phyloP scores from a whole-genome alignment of 2,888 invertebrate genomes.

The Lutraria lutraria region DNA sequence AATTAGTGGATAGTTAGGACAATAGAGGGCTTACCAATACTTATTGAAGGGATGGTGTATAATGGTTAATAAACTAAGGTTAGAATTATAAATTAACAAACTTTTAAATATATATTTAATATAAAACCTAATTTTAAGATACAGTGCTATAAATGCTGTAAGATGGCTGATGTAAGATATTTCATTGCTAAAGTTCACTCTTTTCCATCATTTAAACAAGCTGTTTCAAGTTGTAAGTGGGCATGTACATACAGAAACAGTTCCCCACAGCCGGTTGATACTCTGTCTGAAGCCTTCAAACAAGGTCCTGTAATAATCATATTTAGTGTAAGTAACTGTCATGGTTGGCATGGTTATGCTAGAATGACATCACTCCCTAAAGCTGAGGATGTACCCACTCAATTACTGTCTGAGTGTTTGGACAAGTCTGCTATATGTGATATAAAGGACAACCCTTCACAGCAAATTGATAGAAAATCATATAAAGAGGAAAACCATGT shows the following conservation, averaged over 20 bases:
- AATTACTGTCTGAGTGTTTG: not conserved
- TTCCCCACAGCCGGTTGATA: slow-evolving; percentile 75
- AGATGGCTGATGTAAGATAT: slow-evolving; percentile 53
- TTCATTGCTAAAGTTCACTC: slow-evolving; percentile 79
- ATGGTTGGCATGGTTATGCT: slow-evolving; percentile 84
- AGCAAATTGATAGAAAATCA: not conserved
- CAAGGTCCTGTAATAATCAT: slow-evolving; percentile 76
- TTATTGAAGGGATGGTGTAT: no score
- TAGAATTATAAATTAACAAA: no score
- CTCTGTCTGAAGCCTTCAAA: slow-evolving; percentile 71
- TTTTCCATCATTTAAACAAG: slow-evolving; percentile 73
- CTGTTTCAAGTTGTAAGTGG: slow-evolving; percentile 74
- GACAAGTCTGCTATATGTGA: not conserved
- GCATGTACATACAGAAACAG: slow-evolving; percentile 76
- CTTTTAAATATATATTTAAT: no score
- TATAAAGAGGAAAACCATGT: not conserved
- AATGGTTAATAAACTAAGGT: no score
- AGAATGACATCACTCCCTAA: slow-evolving; percentile 61
- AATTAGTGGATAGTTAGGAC: no score
- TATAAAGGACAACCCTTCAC: not conserved
- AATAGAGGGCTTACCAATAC: no score
- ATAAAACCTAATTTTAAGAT: no score
- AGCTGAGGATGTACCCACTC: not conserved
- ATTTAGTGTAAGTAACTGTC: slow-evolving; percentile 83
- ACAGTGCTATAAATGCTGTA: no score